A percentile compares a stretch with the other conserved stretches of the same genome.
phyloP scores from a whole-genome alignment of 2,888 invertebrate species.

The Hololepta plana region DNA sequence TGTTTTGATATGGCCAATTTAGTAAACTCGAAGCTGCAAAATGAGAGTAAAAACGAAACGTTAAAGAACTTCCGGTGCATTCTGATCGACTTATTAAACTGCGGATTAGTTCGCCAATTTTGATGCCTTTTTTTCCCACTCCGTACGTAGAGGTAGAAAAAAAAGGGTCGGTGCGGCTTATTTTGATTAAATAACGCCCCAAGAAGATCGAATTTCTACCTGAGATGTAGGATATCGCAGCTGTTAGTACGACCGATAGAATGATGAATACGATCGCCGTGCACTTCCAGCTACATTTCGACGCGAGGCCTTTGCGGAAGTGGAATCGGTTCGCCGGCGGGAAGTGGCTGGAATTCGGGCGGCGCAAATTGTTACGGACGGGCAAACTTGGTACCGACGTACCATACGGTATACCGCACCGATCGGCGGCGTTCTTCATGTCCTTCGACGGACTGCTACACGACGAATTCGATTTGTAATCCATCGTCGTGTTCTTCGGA shows the following conservation, averaged over 20 bases:
- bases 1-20: conserved; percentile 70
- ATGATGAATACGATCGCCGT: conserved; percentile 76
- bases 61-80: neutral
- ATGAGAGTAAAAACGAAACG: conserved; percentile 7
- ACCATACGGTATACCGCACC: conserved; percentile 15
- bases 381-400: conserved; percentile 48
- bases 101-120: too few relatives aligned
- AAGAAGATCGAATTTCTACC: conserved; percentile 33
- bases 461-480: conserved; percentile 75
- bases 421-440: conserved; percentile 30
- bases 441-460: conserved; percentile 77
- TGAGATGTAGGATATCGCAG: conserved; percentile 73
- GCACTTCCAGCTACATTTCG: conserved; percentile 83
- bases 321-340: conserved; percentile 61
- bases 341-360: conserved; percentile 52
- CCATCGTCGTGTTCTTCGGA: conserved; percentile 74
- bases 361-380: conserved; percentile 51
- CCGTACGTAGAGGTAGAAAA: conserved; percentile 8
- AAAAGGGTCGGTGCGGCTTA: conserved; percentile 1
- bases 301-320: conserved; percentile 71
- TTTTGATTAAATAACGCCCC: conserved; percentile 1
- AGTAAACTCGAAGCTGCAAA: conserved; percentile 60
- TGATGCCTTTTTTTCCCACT: conserved; percentile 6
- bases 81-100: neutral
- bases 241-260: conserved; percentile 63